Base-by-base conservation (phyloP, 1,140 invertebrate species). In the Rhopalosiphum padi region DNA sequence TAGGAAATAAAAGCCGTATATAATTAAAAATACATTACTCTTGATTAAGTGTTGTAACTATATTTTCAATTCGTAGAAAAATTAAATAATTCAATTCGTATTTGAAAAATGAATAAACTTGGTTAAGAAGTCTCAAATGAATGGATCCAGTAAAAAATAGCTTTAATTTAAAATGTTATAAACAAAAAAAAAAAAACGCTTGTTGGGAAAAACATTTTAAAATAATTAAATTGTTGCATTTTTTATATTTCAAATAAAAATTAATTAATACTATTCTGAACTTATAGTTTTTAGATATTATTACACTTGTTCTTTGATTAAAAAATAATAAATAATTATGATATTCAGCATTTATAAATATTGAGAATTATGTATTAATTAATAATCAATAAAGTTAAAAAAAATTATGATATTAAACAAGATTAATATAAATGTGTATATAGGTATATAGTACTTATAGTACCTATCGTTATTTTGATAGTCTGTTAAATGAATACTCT, bases 1-100 rank as follows among this genome's bases (percentile, higher is more conserved):
- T 83, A 23, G 77, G 35, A 37, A 85, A 85, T 85, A 41, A 43
- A 43, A 43, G 23, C 37, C 23, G 9, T 85, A 43, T 43, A 85
- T 41, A 43, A 85, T 41, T 85, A 85, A 85, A 85, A 85, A 30
- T 83, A 83, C 77, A 83, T 83, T 83, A 83, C 21, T 83, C 77
- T 35, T 83, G 77, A 83, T 77, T 77, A 77, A 77, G 30, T 77
- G 30, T n/a, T n/a, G n/a, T 18, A 77, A 77, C 60, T n/a, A 35
- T 77, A 77, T 5, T 77, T n/a, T 77, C 30, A 77, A n/a, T 77
- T 77, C 15, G 60, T n/a, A 77, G 60, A 77, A n/a, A 77, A 77
- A 77, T 77, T 18, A 77, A 77, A 77, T n/a, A 77, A n/a, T 8
- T 77, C 60, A 77, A 77, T n/a, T 77, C n/a, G 30, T n/a, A n/a